These are phyloP conservation scores for Myripristis murdjan DNA, from an alignment of 2,797 vertebrate species.

Conservation along the genomic window DNA sequence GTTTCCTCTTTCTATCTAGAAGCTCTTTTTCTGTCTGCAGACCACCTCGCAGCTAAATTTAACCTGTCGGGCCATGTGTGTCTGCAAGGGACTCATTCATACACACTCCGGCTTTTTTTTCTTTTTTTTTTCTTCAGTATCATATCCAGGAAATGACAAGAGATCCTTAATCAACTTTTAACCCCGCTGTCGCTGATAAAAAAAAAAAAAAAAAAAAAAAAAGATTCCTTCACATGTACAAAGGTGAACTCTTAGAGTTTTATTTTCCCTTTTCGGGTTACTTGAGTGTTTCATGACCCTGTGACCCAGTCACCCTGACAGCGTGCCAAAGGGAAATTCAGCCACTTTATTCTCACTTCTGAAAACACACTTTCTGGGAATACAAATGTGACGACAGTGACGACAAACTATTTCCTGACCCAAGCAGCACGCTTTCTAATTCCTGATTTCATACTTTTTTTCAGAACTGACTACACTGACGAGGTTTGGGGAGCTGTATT, in stretches of 20 bases:
- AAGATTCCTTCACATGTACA: not conserved
- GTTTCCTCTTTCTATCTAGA: conserved; percentile 28
- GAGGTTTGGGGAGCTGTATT: not conserved
- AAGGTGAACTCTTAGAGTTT: too few species aligned
- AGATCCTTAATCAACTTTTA: too few species aligned
- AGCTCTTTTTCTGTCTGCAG: conserved; percentile 13
- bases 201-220: conserved; percentile 2
- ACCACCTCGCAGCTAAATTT: conserved; percentile 65
- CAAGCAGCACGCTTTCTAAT: not conserved
- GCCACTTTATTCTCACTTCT: too few species aligned
- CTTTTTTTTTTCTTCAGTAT: not conserved
- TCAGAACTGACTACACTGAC: not conserved
- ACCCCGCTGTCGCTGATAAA: too few species aligned
- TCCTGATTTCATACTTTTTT: not conserved
- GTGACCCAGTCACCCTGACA: too few species aligned
- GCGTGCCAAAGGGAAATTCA: too few species aligned
- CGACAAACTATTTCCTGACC: not conserved
- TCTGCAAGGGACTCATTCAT: conserved; percentile 41
- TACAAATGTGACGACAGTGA: too few species aligned
- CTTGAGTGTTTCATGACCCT: too few species aligned
- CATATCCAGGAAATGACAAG: conserved; percentile 23
- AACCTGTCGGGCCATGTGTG: conserved; percentile 11
- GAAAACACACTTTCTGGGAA: too few species aligned
- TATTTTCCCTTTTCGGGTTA: too few species aligned
- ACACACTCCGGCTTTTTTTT: too few species aligned